These are phyloP conservation scores for Hyphantria cunea DNA, from an alignment of 1,140 invertebrate species.

Conservation along the genomic window DNA sequence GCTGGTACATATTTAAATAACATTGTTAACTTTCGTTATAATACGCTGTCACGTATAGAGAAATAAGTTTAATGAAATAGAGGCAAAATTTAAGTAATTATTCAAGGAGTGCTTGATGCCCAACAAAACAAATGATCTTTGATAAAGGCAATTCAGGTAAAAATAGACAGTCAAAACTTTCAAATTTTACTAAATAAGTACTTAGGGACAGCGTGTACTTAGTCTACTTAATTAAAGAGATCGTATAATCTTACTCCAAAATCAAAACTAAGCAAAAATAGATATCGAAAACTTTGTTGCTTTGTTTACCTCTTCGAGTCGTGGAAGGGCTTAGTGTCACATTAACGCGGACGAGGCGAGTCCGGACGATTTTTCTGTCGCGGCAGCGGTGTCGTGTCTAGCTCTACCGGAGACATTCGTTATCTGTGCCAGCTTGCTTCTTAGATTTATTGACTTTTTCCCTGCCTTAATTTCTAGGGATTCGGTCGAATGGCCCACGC, in stretches of 20 bases:
- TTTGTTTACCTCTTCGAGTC: slow-evolving; percentile 39
- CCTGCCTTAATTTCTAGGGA: slow-evolving; percentile 75
- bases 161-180: not conserved
- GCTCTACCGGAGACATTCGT: slow-evolving; percentile 60
- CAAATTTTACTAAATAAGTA: not conserved
- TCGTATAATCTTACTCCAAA: slow-evolving; percentile 7
- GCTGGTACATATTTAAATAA: too few species aligned
- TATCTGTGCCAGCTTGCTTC: slow-evolving; percentile 63
- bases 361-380: slow-evolving; percentile 43
- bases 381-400: slow-evolving; percentile 38
- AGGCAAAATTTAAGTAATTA: too few species aligned
- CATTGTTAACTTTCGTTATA: too few species aligned
- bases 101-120: too few species aligned
- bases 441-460: slow-evolving; percentile 76
- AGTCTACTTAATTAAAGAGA: slow-evolving; percentile 5
- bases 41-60: too few species aligned
- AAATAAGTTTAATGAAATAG: too few species aligned
- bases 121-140: not conserved
- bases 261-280: slow-evolving; percentile 23
- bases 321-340: slow-evolving; percentile 55
- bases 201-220: not conserved
- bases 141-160: not conserved
- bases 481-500: slow-evolving; percentile 73
- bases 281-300: slow-evolving; percentile 14
- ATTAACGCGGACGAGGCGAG: slow-evolving; percentile 49